Evolutionary conservation across 2,113 vertebrate species (phyloP).

Genomic region (Phainopepla nitens): DNA sequence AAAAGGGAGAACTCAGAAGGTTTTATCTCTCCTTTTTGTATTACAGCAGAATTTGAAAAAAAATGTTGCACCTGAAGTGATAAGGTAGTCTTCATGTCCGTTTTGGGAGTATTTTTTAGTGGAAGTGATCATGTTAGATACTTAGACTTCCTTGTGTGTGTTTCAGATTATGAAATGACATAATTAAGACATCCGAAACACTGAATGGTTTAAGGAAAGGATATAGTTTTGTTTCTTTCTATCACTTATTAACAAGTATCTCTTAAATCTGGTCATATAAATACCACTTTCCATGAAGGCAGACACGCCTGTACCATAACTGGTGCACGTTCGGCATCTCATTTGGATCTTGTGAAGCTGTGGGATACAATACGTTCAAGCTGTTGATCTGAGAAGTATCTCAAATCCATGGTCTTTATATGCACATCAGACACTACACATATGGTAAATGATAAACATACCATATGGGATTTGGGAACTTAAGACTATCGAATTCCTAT

Average conservation of each 20-base stretch:
- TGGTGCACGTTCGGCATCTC: background rate
- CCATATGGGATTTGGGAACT: slow-evolving; percentile 32
- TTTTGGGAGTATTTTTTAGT: background rate
- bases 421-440: slow-evolving; percentile 18
- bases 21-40: background rate
- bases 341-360: background rate
- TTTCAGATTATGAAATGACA: background rate
- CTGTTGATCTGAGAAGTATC: background rate
- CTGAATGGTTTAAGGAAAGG: background rate
- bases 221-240: background rate
- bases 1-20: background rate
- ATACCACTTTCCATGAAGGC: background rate
- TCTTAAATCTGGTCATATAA: background rate
- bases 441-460: slow-evolving; percentile 51
- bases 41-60: background rate
- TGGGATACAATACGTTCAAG: background rate
- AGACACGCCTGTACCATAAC: background rate
- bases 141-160: background rate
- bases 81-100: background rate
- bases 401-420: slow-evolving; percentile 3
- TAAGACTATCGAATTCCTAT: slow-evolving; percentile 5
- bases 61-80: background rate
- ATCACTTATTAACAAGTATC: background rate
- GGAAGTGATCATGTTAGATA: background rate
- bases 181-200: background rate